Percentiles rank a stretch among this genome's conserved stretches.
phyloP scores from a whole-genome alignment of 2,113 vertebrate genomes.

The Rhinolophus sinicus region DNA sequence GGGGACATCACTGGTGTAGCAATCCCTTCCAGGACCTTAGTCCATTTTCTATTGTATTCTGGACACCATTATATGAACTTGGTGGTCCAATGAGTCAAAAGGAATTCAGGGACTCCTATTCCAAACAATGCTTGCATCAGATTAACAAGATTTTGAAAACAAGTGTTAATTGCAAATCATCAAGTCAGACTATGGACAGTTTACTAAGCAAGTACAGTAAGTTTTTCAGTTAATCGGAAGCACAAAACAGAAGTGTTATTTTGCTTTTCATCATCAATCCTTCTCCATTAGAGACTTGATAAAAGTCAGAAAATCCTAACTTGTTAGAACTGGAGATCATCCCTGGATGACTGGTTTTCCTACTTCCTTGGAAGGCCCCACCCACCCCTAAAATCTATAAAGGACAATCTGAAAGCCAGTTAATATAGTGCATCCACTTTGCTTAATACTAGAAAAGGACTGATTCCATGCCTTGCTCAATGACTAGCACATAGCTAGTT shows the following conservation, averaged over 20 bases:
- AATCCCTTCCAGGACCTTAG: background rate
- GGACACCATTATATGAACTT: background rate
- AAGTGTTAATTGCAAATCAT: conserved; percentile 11
- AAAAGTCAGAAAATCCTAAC: background rate
- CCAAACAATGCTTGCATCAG: background rate
- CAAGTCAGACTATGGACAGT: background rate
- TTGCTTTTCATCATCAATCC: conserved; percentile 8
- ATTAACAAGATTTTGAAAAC: conserved; percentile 20
- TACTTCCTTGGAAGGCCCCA: background rate
- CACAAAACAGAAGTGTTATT: conserved; percentile 9
- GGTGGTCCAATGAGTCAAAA: background rate
- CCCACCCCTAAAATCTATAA: background rate
- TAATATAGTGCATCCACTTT: background rate
- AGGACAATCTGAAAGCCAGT: background rate
- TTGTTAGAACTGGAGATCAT: background rate
- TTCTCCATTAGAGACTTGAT: background rate
- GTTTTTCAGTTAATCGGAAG: background rate
- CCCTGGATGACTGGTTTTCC: background rate
- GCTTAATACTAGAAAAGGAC: background rate
- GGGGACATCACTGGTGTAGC: background rate
- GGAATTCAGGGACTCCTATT: background rate
- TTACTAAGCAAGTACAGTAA: conserved; percentile 4
- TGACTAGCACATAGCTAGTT: background rate
- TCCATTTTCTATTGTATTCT: background rate
- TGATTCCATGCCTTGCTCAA: background rate